Conservation (phyloP, 2,113 vertebrate species). For the Podarcis cretensis region DNA sequence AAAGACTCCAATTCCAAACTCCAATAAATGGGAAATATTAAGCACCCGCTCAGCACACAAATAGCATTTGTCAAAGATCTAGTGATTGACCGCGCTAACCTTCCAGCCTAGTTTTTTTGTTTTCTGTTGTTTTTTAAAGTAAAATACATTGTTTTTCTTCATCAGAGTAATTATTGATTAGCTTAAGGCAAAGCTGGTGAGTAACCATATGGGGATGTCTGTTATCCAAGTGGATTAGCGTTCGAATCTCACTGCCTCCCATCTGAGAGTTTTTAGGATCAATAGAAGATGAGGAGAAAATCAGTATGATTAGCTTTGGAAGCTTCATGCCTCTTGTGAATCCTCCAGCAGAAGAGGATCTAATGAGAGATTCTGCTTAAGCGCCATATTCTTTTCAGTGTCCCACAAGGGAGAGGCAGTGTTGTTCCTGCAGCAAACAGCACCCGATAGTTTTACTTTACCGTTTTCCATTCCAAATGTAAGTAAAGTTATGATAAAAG, state of each 20-base stretch:
- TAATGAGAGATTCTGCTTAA: constrained; percentile 18
- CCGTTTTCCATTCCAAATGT: neutral
- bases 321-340: constrained; percentile 20
- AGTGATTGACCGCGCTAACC: constrained; percentile 7
- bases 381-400: neutral
- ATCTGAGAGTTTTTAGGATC: constrained; percentile 66
- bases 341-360: constrained; percentile 26
- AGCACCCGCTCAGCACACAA: neutral
- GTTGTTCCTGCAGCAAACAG: neutral
- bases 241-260: constrained; percentile 54
- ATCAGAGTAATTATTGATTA: constrained; percentile 78
- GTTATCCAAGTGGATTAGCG: constrained; percentile 75
- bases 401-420: neutral
- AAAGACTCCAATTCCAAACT: neutral
- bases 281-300: constrained; percentile 63
- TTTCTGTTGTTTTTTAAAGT: neutral
- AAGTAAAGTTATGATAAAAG: neutral
- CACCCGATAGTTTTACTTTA: too few species aligned
- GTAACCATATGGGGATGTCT: constrained; percentile 73
- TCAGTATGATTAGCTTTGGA: constrained; percentile 65
- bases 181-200: constrained; percentile 70
- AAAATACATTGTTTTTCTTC: constrained; percentile 56
- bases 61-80: constrained; percentile 25
- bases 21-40: neutral
- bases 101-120: constrained; percentile 8